Evolutionary conservation across 2,888 invertebrate genomes (phyloP), one percentile per base, ranked within the genome.

Genomic region (Mimas tiliae): DNA sequence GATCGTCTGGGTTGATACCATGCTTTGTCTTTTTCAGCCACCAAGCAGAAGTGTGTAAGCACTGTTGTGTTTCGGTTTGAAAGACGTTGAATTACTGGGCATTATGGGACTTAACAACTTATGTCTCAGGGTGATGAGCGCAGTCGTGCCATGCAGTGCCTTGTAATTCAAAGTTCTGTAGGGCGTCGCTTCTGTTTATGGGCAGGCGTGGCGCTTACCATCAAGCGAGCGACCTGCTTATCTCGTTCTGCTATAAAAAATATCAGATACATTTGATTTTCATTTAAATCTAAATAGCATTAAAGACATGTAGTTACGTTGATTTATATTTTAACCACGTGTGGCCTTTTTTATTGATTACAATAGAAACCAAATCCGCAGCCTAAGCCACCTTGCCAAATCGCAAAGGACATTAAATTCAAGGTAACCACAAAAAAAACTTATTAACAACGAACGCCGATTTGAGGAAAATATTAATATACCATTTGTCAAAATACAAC

Each of bases 391-490:
- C 2, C 27, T 19, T n/a, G 19, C 50, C 1, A 19, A 19, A 19
- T 58, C 12, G 38, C 58, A 19, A 19, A 58, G 38, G 19, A 45
- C 47, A 64, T 64, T 33, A 55, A 64, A 64, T 47, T 45, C 27
- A 33, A 53, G n/a, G 42, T 53, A 8, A 21, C 16, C 11, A 45
- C 6, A 53, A 64, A 64, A 64, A 52, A 27, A 27, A 3, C 6
- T 14, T 64, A 47, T 27, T 16, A 42, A 16, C 21, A 19, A 12
- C 58, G 19, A 58, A 42, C 19, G 55, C n/a, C 8, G 38, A 58
- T 21, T 58, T 58, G 58, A 42, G 1, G 42, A 12, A 12, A 65
- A 42, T 65, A 67, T 66, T 52, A 65, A 53, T 64, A 65, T 67
- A 19, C 42, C 58, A 58, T 58, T 68, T 65, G 64, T 67, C 58